Evolutionary conservation across 2,113 vertebrate species (phyloP), one percentile per base, ranked within the genome.

Genomic region (Spea multiplicata): DNA sequence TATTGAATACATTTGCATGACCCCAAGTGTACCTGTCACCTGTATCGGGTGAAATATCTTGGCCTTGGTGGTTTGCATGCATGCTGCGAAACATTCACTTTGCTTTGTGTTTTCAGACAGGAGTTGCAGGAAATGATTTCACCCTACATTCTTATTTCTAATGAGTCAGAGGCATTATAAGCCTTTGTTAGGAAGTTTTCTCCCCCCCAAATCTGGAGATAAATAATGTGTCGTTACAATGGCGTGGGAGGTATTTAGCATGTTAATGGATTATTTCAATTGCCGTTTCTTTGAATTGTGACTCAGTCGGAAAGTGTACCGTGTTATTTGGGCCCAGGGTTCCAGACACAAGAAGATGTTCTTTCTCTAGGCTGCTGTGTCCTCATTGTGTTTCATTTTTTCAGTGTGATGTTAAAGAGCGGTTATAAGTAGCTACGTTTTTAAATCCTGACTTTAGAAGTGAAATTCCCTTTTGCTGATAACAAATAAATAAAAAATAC

Each of bases 241-340:
- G 78, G 52, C 52, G 71, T 80, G 71, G 78, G 78, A 44, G 71
- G 71, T 57, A 68, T 80, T 80, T 53, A 80, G 71, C 78, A 80
- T 74, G 78, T 80, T 74, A 80, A 80, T 74, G 71, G 73, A 68
- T 74, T 73, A 68, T 80, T 80, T 67, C 67, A 74, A 74, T 80
- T 80, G 78, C 49, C 66, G 50, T 45, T 61, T 67, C 59, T 16
- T 77, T 77, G 48, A 73, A 53, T 53, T 53, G 77, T 80, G 71
- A 74, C 65, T 79, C 62, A 68, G 45, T 6, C 52, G 73, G 78
- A 74, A 80, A 74, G 44, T 61, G 71, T 53, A 80, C 78, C 78
- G 67, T 80, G 62, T 74, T 68, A 80, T 80, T 80, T 80, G 71
- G 71, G 50, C 71, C 64, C 64, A 61, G 78, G 52, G 71, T 73